These are phyloP conservation scores for Ptychoptera albimana DNA, from an alignment of 2,888 invertebrate genomes.

Conservation along the genomic window DNA sequence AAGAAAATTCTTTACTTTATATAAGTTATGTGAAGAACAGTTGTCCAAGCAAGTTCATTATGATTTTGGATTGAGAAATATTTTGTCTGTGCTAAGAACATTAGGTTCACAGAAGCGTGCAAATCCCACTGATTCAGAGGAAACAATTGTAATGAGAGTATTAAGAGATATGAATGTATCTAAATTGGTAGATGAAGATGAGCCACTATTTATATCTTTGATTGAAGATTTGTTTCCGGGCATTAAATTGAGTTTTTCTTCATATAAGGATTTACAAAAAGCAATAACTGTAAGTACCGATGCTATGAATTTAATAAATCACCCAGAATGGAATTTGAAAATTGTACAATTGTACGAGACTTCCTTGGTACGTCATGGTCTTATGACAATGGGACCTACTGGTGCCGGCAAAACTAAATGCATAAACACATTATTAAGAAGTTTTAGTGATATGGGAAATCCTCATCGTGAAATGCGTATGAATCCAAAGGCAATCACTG, in stretches of 20 bases:
- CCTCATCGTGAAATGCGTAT: constrained; percentile 67
- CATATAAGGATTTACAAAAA: constrained; percentile 56
- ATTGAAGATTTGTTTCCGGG: constrained; percentile 77
- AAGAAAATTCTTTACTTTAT: constrained; percentile 65
- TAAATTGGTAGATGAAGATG: constrained; percentile 75
- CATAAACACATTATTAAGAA: constrained; percentile 56
- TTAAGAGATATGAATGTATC: constrained; percentile 79
- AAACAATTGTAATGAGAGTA: constrained; percentile 73
- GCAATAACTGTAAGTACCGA: constrained; percentile 44
- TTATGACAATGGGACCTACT: constrained; percentile 73
- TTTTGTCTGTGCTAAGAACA: constrained; percentile 56
- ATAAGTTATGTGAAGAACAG: constrained; percentile 73
- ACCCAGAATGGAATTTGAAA: constrained; percentile 69
- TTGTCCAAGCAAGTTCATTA: constrained; percentile 71
- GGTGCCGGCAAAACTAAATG: constrained; percentile 62
- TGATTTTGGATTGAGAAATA: constrained; percentile 61
- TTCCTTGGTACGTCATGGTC: constrained; percentile 62
- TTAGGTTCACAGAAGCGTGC: constrained; percentile 58
- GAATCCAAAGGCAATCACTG: constrained; percentile 74
- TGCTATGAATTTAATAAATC: constrained; percentile 49
- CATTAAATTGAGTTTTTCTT: constrained; percentile 44
- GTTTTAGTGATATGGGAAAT: constrained; percentile 52
- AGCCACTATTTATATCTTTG: constrained; percentile 62
- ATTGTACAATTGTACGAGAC: constrained; percentile 66
- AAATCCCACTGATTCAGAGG: constrained; percentile 53